Base-by-base conservation (phyloP, 2,888 invertebrate genomes). In the Branchipolynoe longqiensis region DNA sequence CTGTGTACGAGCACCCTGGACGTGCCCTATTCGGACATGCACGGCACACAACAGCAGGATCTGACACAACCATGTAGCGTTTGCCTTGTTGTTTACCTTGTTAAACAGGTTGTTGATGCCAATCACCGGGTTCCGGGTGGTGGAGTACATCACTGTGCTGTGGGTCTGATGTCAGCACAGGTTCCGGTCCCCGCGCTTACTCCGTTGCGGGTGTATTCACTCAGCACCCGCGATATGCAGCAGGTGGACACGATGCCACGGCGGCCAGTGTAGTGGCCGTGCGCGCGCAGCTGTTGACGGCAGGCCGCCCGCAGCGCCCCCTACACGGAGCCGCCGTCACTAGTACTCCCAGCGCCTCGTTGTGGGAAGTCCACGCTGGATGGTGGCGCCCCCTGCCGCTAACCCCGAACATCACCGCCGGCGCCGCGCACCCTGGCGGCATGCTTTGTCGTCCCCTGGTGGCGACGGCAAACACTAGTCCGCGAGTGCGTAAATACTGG, bases 21-120 rank as follows among this genome's bases (percentile, higher is more conserved):
- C n/a, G n/a, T n/a, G n/a, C n/a, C n/a, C n/a, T n/a, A n/a, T n/a
- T n/a, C n/a, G n/a, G n/a, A 62, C 62, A 12, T 1, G 28, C 12
- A 14, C 62, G 31, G 2, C 1, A 62, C n/a, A 28, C n/a, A 62
- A 25, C 62, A 25, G 22, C 25, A 8, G 25, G 25, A n/a, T n/a
- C n/a, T n/a, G n/a, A n/a, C n/a, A n/a, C n/a, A n/a, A n/a, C n/a
- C n/a, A n/a, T n/a, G n/a, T n/a, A n/a, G n/a, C n/a, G n/a, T n/a
- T n/a, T n/a, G n/a, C n/a, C n/a, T n/a, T n/a, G n/a, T n/a, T 69
- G 36, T 69, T 69, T 69, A 69, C 69, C 69, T 69, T 69, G 69
- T 69, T 69, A 69, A 69, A 69, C 36, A 69, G 69, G 69, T 69
- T 69, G 69, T 69, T 69, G 38, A 69, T 69, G 69, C 69, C 69